These are phyloP conservation scores for Machaerirhynchus nigripectus DNA, from an alignment of 2,113 vertebrate species.

Conservation along the genomic window DNA sequence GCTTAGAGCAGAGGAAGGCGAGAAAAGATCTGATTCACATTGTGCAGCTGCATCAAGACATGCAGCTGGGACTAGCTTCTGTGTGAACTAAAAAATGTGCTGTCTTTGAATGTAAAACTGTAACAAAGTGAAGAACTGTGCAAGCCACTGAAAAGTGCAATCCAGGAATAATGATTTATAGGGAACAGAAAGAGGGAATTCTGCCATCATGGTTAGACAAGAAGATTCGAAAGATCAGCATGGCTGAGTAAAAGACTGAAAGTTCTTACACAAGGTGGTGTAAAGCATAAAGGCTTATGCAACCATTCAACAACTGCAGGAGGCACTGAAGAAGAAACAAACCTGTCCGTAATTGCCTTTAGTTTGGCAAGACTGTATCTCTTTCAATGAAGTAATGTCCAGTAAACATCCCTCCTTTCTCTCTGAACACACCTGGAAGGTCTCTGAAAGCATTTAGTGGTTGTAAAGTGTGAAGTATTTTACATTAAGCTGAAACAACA, in stretches of 20 bases:
- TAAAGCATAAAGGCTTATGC: background rate
- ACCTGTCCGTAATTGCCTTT: background rate
- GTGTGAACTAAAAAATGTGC: background rate
- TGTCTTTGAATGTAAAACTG: background rate
- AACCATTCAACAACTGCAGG: background rate
- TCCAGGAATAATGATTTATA: background rate
- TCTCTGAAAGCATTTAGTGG: background rate
- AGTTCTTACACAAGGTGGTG: background rate
- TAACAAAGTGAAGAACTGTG: background rate
- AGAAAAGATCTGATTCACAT: background rate
- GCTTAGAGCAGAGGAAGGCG: background rate
- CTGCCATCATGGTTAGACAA: background rate
- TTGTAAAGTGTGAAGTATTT: background rate
- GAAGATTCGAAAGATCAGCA: background rate
- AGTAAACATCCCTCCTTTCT: background rate
- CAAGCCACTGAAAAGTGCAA: background rate
- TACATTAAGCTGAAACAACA: background rate
- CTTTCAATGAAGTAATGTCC: background rate
- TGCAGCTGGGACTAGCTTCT: background rate
- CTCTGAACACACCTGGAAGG: background rate
- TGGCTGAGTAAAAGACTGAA: background rate
- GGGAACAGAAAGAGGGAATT: background rate
- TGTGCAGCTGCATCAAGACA: background rate
- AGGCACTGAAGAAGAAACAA: background rate
- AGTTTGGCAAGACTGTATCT: background rate